phyloP scores from a whole-genome alignment of 1,140 invertebrate species.

The Mylabris phalerata region DNA sequence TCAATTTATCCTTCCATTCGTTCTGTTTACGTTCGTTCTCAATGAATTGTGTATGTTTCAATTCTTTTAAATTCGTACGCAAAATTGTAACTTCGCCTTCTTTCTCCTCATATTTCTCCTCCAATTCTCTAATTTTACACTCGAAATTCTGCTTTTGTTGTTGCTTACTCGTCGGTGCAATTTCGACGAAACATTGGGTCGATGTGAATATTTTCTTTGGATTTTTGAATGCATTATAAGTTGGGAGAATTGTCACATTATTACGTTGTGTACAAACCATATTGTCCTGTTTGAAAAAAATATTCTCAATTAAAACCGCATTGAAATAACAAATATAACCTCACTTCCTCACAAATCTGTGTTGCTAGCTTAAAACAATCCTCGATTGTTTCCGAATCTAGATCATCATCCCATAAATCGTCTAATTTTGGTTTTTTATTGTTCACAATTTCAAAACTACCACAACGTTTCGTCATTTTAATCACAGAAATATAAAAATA shows the following conservation, averaged over 20 bases:
- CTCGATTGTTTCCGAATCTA: slow-evolving; percentile 24
- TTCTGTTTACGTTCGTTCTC: slow-evolving; percentile 25
- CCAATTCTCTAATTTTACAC: slow-evolving; percentile 18
- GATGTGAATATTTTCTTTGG: slow-evolving; percentile 20
- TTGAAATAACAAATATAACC: background rate
- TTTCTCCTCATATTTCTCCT: slow-evolving; percentile 26
- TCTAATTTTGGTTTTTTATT: slow-evolving; percentile 26
- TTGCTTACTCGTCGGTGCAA: background rate
- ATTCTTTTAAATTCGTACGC: slow-evolving; percentile 24
- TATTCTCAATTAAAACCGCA: background rate
- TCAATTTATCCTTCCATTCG: slow-evolving; percentile 30
- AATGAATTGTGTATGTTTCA: slow-evolving; percentile 5
- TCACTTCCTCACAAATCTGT: slow-evolving; percentile 24
- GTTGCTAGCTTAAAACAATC: slow-evolving; percentile 27
- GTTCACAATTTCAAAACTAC: no score
- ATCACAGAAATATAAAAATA: no score
- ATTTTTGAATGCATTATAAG: slow-evolving; percentile 28
- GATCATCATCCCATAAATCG: slow-evolving; percentile 31
- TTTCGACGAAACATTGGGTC: slow-evolving; percentile 13
- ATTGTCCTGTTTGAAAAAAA: background rate
- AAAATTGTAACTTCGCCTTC: slow-evolving; percentile 30
- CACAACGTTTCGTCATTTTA: no score
- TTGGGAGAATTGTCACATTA: slow-evolving; percentile 17
- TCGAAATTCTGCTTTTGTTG: slow-evolving; percentile 11
- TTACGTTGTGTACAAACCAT: slow-evolving; percentile 1